Base-by-base conservation (phyloP, 1,140 invertebrate genomes). In the Triops cancriformis region DNA sequence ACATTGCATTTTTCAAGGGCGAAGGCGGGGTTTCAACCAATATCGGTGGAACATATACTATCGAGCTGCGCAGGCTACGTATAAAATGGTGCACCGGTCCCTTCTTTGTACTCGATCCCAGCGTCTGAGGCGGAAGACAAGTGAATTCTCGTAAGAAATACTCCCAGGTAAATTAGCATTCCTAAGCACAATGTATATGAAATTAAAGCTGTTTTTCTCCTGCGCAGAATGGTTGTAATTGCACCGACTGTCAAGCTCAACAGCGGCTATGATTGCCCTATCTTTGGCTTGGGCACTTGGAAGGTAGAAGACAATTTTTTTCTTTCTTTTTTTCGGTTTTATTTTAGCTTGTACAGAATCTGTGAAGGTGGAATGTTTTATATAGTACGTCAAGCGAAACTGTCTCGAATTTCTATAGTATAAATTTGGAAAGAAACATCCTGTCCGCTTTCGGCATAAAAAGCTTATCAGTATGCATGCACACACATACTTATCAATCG, bases 251-350 rank as follows among this genome's bases (percentile, higher is more conserved):
- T 85, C 26, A 82, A 82, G 75, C 79, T 86, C 12, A 82, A 79
- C 74, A 81, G 80, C 80, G 86, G 85, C 37, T 78, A 80, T 72
- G 73, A 82, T n/a, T 84, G 87, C 26, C 87, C 87, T 23, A 77
- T 83, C 3, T 76, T 88, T 78, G 87, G 87, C 5, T 80, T 88
- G 1, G 87, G 87, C 12, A 88, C 88, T 1, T 88, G 87, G 87
- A 85, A 85, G 73, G 84, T 83, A 26, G 18, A 42, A 28, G 4
- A 45, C 5, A n/a, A 0, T 10, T 42, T 45, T 45, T 42, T 37
- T 14, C 7, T 72, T 37, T 42, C 6, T 37, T 14, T 18, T 7
- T 42, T 26, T 26, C 14, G 1, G 51, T 45, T 27, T 2, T 3
- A 37, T 12, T 37, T 26, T n/a, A 3, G 27, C n/a, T 76, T 0